Evolutionary conservation across 2,113 vertebrate species (phyloP).

Genomic region (Nothobranchius furzeri): DNA sequence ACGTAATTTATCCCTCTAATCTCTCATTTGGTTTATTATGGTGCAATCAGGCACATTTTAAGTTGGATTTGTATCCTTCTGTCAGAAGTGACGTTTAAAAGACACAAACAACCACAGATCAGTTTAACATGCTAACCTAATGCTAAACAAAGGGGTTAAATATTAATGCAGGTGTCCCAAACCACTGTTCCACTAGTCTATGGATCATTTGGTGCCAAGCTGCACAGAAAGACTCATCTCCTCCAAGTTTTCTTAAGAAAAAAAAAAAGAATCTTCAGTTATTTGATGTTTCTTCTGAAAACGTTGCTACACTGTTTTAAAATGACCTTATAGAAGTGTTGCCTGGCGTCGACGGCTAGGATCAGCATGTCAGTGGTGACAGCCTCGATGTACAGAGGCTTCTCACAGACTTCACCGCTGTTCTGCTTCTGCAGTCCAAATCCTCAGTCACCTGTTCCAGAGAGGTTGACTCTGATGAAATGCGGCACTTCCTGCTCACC

Average conservation of each 20-base stretch:
- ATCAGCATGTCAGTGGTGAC: slow-evolving; percentile 19
- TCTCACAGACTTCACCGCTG: slow-evolving; percentile 25
- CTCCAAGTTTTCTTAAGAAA: too few relatives aligned
- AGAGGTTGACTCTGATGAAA: slow-evolving; percentile 11
- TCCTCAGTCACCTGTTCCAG: slow-evolving; percentile 15
- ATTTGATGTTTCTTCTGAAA: too few relatives aligned
- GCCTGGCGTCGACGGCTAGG: slow-evolving; percentile 12
- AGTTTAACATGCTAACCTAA: not conserved
- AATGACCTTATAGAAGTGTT: too few relatives aligned
- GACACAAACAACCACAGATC: not conserved
- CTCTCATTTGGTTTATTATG: not conserved
- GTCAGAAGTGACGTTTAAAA: not conserved
- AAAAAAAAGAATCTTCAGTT: too few relatives aligned
- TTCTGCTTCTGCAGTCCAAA: not conserved
- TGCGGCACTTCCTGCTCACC: too few relatives aligned
- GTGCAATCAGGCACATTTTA: not conserved
- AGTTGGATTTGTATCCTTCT: not conserved
- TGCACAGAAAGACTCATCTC: too few relatives aligned
- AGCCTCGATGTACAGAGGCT: slow-evolving; percentile 31
- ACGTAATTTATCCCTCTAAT: not conserved
- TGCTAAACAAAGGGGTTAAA: too few relatives aligned
- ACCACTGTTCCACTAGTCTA: too few relatives aligned
- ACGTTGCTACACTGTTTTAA: too few relatives aligned
- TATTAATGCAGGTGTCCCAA: too few relatives aligned
- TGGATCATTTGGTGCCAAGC: too few relatives aligned